A percentile compares a stretch with the other conserved stretches of the same genome.
phyloP scores from a whole-genome alignment of 1,140 invertebrate genomes.

The Episyrphus balteatus region DNA sequence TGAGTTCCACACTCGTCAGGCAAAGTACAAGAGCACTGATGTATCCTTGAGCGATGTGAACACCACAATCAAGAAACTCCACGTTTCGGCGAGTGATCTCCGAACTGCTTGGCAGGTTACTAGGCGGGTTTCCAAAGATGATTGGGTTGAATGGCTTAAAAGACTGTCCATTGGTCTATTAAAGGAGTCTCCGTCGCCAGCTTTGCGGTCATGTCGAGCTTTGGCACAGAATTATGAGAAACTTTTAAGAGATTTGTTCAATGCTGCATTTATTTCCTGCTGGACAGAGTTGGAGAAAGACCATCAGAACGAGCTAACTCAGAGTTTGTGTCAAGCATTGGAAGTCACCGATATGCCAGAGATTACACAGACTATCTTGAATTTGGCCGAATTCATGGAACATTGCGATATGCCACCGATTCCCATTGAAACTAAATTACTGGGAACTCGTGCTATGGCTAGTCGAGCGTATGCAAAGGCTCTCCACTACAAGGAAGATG shows the following conservation, averaged over 20 bases:
- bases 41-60: slow-evolving; percentile 40
- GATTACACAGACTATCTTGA: slow-evolving; percentile 94
- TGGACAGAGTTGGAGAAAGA: slow-evolving; percentile 87
- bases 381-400: slow-evolving; percentile 98
- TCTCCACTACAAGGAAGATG: slow-evolving; percentile 96
- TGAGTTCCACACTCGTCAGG: slow-evolving; percentile 47
- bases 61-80: slow-evolving; percentile 63
- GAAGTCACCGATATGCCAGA: slow-evolving; percentile 90
- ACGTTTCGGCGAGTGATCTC: slow-evolving; percentile 71
- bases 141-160: slow-evolving; percentile 96
- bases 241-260: slow-evolving; percentile 89
- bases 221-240: slow-evolving; percentile 91
- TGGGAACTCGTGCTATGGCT: slow-evolving; percentile 72
- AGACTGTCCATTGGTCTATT: slow-evolving; percentile 84
- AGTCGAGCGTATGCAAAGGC: slow-evolving; percentile 90
- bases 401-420: slow-evolving; percentile 95
- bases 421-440: slow-evolving; percentile 73
- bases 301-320: slow-evolving; percentile 77
- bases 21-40: slow-evolving; percentile 48
- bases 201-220: slow-evolving; percentile 79
- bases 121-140: slow-evolving; percentile 86
- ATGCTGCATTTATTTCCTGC: slow-evolving; percentile 97
- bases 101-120: slow-evolving; percentile 85
- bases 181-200: slow-evolving; percentile 91
- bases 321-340: slow-evolving; percentile 78